These are phyloP conservation scores for Ctenosaura bakeri DNA, from an alignment of 2,797 vertebrate species.

Conservation along the genomic window DNA sequence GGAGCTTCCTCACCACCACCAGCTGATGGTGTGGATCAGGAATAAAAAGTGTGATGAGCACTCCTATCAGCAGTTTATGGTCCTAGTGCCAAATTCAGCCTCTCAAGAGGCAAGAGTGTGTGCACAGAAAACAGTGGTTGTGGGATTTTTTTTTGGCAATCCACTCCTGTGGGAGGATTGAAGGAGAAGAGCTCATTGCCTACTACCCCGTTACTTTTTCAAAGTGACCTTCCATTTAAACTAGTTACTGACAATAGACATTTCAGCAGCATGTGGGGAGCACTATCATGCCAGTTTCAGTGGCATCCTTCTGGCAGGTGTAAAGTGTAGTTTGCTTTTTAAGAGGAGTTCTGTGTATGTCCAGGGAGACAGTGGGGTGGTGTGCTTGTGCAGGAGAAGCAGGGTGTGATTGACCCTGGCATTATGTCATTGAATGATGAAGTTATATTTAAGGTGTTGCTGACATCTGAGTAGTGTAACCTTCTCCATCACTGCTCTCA, in stretches of 20 bases:
- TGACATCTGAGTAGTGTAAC: slow-evolving; percentile 78
- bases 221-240: slow-evolving; percentile 50
- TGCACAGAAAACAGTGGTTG: background rate
- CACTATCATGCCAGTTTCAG: background rate
- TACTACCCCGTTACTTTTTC: background rate
- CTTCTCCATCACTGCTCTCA: slow-evolving; percentile 69
- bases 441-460: slow-evolving; percentile 68
- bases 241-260: slow-evolving; percentile 32
- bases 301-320: background rate
- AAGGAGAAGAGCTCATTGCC: background rate
- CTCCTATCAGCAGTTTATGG: slow-evolving; percentile 37
- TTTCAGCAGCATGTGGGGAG: slow-evolving; percentile 45
- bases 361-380: background rate
- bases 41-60: too few relatives aligned
- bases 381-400: slow-evolving; percentile 4
- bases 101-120: background rate
- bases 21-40: background rate
- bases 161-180: background rate
- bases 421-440: slow-evolving; percentile 65
- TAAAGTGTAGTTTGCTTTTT: slow-evolving; percentile 4
- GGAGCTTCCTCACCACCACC: background rate
- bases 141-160: background rate
- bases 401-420: background rate
- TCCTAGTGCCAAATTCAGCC: background rate
- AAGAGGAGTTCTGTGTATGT: slow-evolving; percentile 3